Conservation (phyloP, 2,113 vertebrate genomes). For the Sinocyclocheilus anophthalmus region DNA sequence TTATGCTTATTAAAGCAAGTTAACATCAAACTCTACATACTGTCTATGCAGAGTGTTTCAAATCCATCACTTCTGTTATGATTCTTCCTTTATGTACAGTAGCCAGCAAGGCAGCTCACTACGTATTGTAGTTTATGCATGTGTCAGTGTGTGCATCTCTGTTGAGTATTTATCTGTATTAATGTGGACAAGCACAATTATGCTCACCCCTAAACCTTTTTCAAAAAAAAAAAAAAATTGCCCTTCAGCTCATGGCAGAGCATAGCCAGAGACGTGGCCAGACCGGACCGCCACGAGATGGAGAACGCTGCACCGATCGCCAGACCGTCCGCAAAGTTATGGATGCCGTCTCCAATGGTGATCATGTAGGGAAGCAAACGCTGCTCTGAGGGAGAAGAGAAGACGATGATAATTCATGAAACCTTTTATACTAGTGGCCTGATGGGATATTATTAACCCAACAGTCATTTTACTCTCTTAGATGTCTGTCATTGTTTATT, state of each 20-base stretch:
- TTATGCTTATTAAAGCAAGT: too few species aligned
- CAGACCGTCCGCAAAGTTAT: slow-evolving; percentile 90
- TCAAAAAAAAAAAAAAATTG: too few species aligned
- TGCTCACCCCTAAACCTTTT: too few species aligned
- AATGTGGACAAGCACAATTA: neutral
- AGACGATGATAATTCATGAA: neutral
- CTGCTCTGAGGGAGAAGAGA: slow-evolving; percentile 70
- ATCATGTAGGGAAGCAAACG: slow-evolving; percentile 85
- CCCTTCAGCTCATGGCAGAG: slow-evolving; percentile 86
- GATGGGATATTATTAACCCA: too few species aligned
- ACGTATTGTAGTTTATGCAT: neutral
- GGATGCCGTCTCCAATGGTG: slow-evolving; percentile 84
- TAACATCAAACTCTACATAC: too few species aligned
- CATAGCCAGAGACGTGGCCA: slow-evolving; percentile 86
- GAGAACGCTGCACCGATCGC: slow-evolving; percentile 87
- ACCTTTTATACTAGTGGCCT: neutral
- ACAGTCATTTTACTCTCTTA: too few species aligned
- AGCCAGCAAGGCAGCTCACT: neutral
- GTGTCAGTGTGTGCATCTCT: neutral
- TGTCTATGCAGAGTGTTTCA: too few species aligned
- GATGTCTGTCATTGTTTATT: too few species aligned
- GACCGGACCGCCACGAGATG: slow-evolving; percentile 83
- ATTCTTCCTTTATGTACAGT: neutral
- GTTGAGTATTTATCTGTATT: neutral
- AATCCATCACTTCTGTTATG: neutral